Conservation (phyloP, 2,113 vertebrate species). For the Macrotus californicus region DNA sequence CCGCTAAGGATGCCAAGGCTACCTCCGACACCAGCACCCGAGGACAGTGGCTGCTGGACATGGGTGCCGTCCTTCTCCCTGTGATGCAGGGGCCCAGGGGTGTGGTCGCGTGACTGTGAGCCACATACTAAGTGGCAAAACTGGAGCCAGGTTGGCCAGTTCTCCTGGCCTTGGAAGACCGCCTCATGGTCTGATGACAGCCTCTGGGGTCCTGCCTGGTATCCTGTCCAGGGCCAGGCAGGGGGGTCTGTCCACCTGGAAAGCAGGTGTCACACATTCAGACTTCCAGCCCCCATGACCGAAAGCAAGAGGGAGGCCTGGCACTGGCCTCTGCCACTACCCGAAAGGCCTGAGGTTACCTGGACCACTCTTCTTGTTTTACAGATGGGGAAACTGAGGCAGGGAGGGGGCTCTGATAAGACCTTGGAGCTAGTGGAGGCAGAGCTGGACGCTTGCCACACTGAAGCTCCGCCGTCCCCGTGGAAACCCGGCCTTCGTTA, state of each 20-base stretch:
- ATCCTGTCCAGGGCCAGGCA: neutral
- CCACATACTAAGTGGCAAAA: neutral
- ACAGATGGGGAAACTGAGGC: neutral
- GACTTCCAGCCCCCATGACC: neutral
- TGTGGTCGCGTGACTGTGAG: neutral
- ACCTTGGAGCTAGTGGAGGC: neutral
- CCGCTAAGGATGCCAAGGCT: neutral
- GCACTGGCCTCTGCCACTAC: neutral
- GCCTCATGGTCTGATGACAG: too few species aligned
- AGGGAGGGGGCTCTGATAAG: neutral
- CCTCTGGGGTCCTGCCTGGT: neutral
- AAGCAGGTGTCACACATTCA: neutral
- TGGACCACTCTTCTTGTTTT: neutral
- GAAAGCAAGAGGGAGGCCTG: neutral
- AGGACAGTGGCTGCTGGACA: neutral
- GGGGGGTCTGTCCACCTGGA: neutral
- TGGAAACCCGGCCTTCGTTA: neutral
- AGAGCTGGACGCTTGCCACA: neutral
- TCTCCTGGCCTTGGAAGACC: neutral
- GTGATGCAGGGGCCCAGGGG: too few species aligned
- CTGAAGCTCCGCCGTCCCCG: fast-evolving
- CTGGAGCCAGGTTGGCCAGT: neutral
- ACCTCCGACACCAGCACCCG: neutral
- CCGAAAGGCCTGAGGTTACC: neutral
- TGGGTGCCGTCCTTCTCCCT: fast-evolving